Evolutionary conservation across 2,113 vertebrate species (phyloP).

Genomic region (Ophiodon elongatus): DNA sequence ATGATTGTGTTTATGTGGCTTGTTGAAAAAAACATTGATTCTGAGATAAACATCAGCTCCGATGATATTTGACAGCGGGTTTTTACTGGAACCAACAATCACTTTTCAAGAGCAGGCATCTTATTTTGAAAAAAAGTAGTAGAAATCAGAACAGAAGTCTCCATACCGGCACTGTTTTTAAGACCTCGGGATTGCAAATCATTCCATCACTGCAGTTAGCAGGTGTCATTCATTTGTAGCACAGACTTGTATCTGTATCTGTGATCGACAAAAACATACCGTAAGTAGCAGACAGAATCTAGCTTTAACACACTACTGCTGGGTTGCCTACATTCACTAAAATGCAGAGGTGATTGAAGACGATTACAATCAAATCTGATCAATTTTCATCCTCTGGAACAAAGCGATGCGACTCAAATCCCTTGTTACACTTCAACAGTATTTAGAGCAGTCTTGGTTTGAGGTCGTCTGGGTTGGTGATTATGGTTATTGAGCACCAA

Average conservation of each 20-base stretch:
- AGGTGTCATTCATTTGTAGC: conserved; percentile 18
- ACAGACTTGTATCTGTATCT: conserved; percentile 7
- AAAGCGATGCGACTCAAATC: conserved; percentile 8
- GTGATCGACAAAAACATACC: conserved; percentile 19
- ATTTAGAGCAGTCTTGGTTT: conserved; percentile 32
- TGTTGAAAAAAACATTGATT: conserved; percentile 23
- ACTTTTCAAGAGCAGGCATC: conserved; percentile 44
- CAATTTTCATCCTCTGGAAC: conserved; percentile 18
- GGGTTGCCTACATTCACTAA: conserved; percentile 68
- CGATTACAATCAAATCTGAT: conserved; percentile 62
- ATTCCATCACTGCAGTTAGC: conserved; percentile 41
- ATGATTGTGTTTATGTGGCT: conserved; percentile 23
- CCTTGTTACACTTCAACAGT: conserved; percentile 34
- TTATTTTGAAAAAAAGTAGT: conserved; percentile 24
- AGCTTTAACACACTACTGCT: conserved; percentile 38
- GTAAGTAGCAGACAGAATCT: background rate
- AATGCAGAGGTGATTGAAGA: conserved; percentile 39
- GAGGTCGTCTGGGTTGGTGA: conserved; percentile 71
- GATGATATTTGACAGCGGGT: conserved; percentile 27
- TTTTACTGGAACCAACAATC: conserved; percentile 52
- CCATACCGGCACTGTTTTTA: conserved; percentile 13
- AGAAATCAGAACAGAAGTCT: conserved; percentile 20
- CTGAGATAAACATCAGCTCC: conserved; percentile 34
- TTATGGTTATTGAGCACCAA: conserved; percentile 72
- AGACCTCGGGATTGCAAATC: conserved; percentile 31